Base-by-base conservation (phyloP, 2,888 invertebrate species). In the Cantharis rufa region DNA sequence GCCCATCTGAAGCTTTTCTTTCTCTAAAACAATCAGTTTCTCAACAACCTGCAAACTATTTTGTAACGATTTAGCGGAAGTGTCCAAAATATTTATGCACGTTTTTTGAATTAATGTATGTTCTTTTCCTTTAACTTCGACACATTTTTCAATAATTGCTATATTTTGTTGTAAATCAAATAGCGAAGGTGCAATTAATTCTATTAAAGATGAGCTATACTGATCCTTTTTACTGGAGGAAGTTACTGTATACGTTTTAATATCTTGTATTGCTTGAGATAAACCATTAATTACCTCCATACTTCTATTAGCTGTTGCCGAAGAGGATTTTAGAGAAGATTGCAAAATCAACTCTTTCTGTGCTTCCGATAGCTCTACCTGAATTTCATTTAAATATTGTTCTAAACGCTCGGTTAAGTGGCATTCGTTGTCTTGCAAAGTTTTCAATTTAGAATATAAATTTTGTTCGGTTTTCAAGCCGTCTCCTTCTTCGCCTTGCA, bases 41-140 rank as follows among this genome's bases (percentile, higher is more conserved):
- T 91, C 90, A 0, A 93, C 86, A 80, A 90, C 88, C 15, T 89
- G 88, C 70, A 93, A 87, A 5, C 91, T 87, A 69, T 90, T 89
- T 69, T 91, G 89, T 79, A 93, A 87, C 79, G 91, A 89, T 68
- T 88, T 87, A 3, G 91, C 90, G 75, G 92, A 90, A 21, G 89
- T 91, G 82, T 92, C 91, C 74, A 94, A 88, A 77, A 93, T 91
- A 81, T 92, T 92, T 13, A 91, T 90, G 84, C 93, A 93, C 0
- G 93, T 93, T 83, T 91, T 90, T 84, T 93, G 93, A 1, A 93
- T 92, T 10, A 94, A 87, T 0, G 93, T 93, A 73, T 91, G 92
- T 11, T 91, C 92, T 61, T 91, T 91, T 81, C 91, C 92, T 85
- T 93, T 92, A 80, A 93, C 90, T 82, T 92, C 92, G 61, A 93